Conservation (phyloP, 2,113 vertebrate species). For the Halcyon malimbica region DNA sequence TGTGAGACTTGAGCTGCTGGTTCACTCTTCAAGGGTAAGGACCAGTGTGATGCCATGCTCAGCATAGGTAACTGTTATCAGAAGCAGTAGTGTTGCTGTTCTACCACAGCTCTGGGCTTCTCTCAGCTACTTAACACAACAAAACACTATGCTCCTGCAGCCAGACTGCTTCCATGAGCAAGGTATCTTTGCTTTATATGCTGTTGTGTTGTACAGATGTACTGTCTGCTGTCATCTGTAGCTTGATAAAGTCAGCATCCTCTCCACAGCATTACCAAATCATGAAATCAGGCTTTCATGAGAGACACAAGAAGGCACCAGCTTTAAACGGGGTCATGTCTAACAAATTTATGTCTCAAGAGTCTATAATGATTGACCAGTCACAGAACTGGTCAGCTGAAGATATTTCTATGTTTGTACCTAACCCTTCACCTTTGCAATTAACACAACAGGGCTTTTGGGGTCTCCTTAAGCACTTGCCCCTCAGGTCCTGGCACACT, state of each 20-base stretch:
- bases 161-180: neutral
- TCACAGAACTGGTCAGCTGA: neutral
- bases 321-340: neutral
- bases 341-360: neutral
- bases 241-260: neutral
- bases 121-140: neutral
- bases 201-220: neutral
- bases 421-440: neutral
- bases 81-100: neutral
- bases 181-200: neutral
- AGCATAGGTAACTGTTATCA: neutral
- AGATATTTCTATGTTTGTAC: neutral
- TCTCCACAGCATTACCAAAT: neutral
- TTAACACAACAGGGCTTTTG: neutral
- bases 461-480: neutral
- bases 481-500: no score
- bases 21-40: neutral
- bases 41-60: rapidly evolving
- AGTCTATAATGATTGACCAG: neutral
- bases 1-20: neutral
- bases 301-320: neutral
- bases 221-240: neutral
- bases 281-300: neutral
- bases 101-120: neutral
- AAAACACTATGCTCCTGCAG: neutral